phyloP scores from a whole-genome alignment of 1,140 invertebrate genomes.

The Hylaeus volcanicus region DNA sequence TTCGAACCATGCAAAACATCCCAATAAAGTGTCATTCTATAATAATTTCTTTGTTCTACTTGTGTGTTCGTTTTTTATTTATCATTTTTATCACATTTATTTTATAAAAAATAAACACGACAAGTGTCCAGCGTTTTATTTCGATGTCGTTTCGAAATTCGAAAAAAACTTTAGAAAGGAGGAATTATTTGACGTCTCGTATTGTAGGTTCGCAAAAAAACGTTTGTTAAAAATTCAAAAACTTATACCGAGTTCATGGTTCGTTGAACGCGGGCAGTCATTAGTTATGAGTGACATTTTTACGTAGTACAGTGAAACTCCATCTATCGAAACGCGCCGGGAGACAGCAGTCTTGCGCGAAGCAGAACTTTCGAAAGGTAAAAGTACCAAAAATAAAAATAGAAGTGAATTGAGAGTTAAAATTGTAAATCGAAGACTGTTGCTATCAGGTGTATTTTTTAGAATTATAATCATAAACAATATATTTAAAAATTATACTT shows the following conservation, averaged over 20 bases:
- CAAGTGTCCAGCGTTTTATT: too few species aligned
- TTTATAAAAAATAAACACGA: too few species aligned
- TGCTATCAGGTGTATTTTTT: not conserved
- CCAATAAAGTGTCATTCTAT: not conserved
- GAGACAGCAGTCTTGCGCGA: not conserved
- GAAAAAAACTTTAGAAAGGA: too few species aligned
- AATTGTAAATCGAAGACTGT: not conserved
- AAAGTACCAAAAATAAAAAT: not conserved
- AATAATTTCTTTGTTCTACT: not conserved
- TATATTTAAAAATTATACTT: too few species aligned
- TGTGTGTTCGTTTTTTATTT: not conserved
- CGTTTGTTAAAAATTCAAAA: not conserved
- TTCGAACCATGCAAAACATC: conserved; percentile 6
- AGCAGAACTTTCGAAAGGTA: not conserved
- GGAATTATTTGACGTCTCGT: too few species aligned
- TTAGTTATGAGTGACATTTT: conserved; percentile 1
- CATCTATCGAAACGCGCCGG: not conserved
- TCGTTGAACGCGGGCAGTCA: not conserved
- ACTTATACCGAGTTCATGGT: too few species aligned
- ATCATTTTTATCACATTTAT: too few species aligned
- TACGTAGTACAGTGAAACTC: conserved; percentile 1
- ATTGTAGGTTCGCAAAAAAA: too few species aligned
- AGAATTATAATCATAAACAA: not conserved
- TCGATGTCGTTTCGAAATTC: too few species aligned
- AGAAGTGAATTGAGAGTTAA: not conserved